Base-by-base conservation (phyloP, 2,113 vertebrate species). In the Orcinus orca region DNA sequence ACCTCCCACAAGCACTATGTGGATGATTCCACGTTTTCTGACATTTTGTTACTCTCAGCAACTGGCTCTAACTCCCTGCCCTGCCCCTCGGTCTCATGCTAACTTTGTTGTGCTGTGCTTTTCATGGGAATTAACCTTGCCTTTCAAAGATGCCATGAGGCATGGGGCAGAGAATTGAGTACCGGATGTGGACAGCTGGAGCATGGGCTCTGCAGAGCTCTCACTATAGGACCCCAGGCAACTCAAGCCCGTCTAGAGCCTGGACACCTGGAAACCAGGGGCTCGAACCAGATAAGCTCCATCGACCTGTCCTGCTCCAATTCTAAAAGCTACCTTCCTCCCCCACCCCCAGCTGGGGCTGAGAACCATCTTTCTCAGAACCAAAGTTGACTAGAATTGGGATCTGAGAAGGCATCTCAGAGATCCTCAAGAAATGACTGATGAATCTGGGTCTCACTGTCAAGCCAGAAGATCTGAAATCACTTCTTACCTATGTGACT, bases 141-240 rank as follows among this genome's bases (percentile, higher is more conserved):
- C 38, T 50, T 77, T 86, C 62, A 90, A 29, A 81, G 38, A 81
- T 13, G 33, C 12, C 2, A 0, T 15, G 36, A 11, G 58, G 53
- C 4, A 8, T 9, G 10, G 82, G 38, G 15, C 9, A 47, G 84
- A 88, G 60, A 67, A 17, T 2, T n/a, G 47, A 81, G 65, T 33
- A 8, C 60, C 3, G 13, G 44, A 18, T 8, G 23, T 29, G 10
- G 14, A 11, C 0, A 2, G 36, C 7, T 80, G 17, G 50, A 10
- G 23, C 8, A 1, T 6, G 1, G 41, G 29, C 18, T 47, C 31
- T 44, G 18, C 70, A 3, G 1, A 9, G 25, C 8, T 33, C 31
- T 55, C 11, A 47, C 11, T 36, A 0, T 1, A 8, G 53, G 41
- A 15, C 5, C 25, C 41, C 1, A 58, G 63, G 25, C 0, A 5